These are phyloP conservation scores for Leptestheria dahalacensis DNA, from an alignment of 1,140 invertebrate genomes.

Conservation along the genomic window DNA sequence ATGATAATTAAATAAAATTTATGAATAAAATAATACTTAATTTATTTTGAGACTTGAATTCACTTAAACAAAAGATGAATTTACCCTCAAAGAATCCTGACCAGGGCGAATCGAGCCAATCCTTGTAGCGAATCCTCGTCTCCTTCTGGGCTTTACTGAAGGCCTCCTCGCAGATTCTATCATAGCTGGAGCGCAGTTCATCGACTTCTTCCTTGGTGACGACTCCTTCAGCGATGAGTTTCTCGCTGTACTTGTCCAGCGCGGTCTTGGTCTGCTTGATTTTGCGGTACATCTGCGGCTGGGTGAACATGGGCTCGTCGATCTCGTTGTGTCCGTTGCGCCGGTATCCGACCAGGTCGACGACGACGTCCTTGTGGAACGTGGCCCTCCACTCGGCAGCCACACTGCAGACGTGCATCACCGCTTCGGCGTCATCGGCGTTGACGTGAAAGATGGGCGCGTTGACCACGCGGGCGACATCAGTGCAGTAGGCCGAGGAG, in stretches of 20 bases:
- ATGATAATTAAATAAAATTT: too few species aligned
- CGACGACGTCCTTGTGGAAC: conserved; percentile 96
- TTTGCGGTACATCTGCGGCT: conserved; percentile 97
- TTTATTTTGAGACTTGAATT: background rate
- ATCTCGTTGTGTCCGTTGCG: conserved; percentile 98
- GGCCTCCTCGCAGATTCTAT: conserved; percentile 93
- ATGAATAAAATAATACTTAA: too few species aligned
- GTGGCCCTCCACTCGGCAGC: conserved; percentile 95
- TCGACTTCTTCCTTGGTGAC: conserved; percentile 80
- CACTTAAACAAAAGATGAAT: conserved; percentile 13
- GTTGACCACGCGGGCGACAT: conserved; percentile 95
- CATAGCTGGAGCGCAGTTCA: conserved; percentile 80
- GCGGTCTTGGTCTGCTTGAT: conserved; percentile 67
- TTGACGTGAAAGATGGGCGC: conserved; percentile 99
- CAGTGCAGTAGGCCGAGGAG: conserved; percentile 97
- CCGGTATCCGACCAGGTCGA: conserved; percentile 90
- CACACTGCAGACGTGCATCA: conserved; percentile 95
- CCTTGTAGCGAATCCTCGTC: conserved; percentile 89
- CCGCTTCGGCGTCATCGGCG: conserved; percentile 94
- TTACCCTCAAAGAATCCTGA: conserved; percentile 71
- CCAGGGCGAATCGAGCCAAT: conserved; percentile 99
- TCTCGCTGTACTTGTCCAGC: conserved; percentile 74
- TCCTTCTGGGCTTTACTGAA: conserved; percentile 79
- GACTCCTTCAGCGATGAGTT: conserved; percentile 71
- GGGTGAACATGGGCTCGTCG: conserved; percentile 99